These are phyloP conservation scores for Noctua janthina DNA, from an alignment of 2,888 invertebrate species.

Conservation along the genomic window DNA sequence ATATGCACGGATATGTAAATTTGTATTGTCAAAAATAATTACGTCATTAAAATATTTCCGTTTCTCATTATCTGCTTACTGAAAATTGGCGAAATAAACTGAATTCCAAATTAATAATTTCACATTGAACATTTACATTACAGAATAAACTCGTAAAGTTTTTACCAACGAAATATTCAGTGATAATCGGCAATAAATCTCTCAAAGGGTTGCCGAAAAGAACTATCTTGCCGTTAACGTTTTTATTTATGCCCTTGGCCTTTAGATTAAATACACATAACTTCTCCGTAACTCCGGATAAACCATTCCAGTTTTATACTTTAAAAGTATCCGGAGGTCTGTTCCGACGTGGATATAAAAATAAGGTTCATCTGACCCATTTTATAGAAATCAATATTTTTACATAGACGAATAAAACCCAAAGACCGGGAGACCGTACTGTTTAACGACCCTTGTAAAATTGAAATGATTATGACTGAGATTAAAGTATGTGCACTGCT, in stretches of 20 bases:
- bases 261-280: constrained; percentile 73
- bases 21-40: constrained; percentile 18
- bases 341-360: constrained; percentile 47
- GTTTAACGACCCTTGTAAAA: constrained; percentile 50
- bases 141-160: constrained; percentile 69
- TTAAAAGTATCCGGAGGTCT: constrained; percentile 61
- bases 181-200: constrained; percentile 78
- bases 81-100: constrained; percentile 46
- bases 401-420: constrained; percentile 53
- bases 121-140: constrained; percentile 49
- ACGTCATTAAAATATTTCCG: constrained; percentile 23
- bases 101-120: constrained; percentile 32
- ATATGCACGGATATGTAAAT: constrained; percentile 35
- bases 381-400: constrained; percentile 61
- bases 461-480: constrained; percentile 61
- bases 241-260: constrained; percentile 76
- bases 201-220: constrained; percentile 72
- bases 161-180: constrained; percentile 74
- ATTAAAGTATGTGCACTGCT: constrained; percentile 62
- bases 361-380: constrained; percentile 50
- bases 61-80: constrained; percentile 25
- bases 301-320: constrained; percentile 68
- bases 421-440: constrained; percentile 45
- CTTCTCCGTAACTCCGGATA: constrained; percentile 71
- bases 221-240: constrained; percentile 78